Evolutionary conservation across 2,888 invertebrate species (phyloP).

Genomic region (Laothoe populi): DNA sequence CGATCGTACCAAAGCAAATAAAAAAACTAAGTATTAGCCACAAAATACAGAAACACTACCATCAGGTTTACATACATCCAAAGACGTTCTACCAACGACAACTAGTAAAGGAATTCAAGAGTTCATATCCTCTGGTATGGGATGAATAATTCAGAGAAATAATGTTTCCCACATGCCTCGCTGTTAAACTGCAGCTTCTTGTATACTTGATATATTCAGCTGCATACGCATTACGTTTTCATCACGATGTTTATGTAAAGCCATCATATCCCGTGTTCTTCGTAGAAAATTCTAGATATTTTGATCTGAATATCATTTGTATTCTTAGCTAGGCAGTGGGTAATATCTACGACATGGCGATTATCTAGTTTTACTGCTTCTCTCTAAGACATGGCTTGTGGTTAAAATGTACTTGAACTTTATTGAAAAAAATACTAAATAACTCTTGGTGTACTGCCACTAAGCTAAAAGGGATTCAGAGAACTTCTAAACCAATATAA

Average conservation of each 20-base stretch:
- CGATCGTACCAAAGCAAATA: too few relatives aligned
- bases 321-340: background rate
- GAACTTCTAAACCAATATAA: too few relatives aligned
- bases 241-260: constrained; percentile 14
- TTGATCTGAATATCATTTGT: background rate
- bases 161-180: constrained; percentile 22
- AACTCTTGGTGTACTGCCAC: too few relatives aligned
- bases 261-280: constrained; percentile 11
- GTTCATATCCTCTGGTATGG: background rate
- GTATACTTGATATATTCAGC: constrained; percentile 27
- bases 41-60: too few relatives aligned
- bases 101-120: constrained; percentile 2
- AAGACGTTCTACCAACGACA: too few relatives aligned
- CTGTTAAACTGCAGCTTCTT: constrained; percentile 20
- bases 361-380: too few relatives aligned
- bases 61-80: too few relatives aligned
- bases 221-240: constrained; percentile 29
- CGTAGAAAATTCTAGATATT: background rate
- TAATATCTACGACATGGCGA: background rate
- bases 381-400: too few relatives aligned
- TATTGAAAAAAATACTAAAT: too few relatives aligned
- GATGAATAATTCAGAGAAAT: constrained; percentile 22
- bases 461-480: too few relatives aligned
- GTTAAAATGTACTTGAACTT: too few relatives aligned
- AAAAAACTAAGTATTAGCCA: too few relatives aligned